A percentile compares a stretch with the other conserved stretches of the same genome.
Conservation (phyloP, 2,113 vertebrate species). For the Eretmochelys imbricata region DNA sequence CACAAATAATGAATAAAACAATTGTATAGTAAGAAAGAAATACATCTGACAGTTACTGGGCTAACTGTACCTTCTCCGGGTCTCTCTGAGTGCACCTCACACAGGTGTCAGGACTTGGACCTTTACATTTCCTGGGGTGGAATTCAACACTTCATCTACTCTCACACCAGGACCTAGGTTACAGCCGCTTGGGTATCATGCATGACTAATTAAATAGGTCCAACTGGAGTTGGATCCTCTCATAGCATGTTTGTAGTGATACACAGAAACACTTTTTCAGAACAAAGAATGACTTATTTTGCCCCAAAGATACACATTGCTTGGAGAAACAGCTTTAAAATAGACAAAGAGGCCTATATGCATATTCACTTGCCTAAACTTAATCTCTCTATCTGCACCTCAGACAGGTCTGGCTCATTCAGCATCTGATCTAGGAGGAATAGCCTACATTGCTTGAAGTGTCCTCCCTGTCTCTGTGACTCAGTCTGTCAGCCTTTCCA, state of each 20-base stretch:
- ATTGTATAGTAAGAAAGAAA: too few species aligned
- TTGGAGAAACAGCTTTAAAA: too few species aligned
- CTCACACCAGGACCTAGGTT: not conserved
- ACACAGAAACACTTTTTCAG: too few species aligned
- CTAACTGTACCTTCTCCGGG: not conserved
- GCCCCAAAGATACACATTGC: too few species aligned
- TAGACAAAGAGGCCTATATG: not conserved
- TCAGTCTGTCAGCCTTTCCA: not conserved
- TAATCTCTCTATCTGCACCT: not conserved
- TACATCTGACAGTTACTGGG: not conserved
- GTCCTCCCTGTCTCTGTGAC: not conserved
- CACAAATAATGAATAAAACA: too few species aligned
- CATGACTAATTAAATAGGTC: not conserved
- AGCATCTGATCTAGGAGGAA: not conserved
- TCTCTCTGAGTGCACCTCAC: not conserved
- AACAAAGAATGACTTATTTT: too few species aligned
- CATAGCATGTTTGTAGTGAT: too few species aligned
- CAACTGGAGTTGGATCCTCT: too few species aligned
- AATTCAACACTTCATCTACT: not conserved
- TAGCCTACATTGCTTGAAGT: not conserved
- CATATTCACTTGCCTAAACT: not conserved
- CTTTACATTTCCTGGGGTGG: not conserved
- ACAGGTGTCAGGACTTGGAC: not conserved
- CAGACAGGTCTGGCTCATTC: not conserved
- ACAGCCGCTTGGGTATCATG: not conserved